Evolutionary conservation across 2,888 invertebrate genomes (phyloP).

Genomic region (Caenorhabditis sp.): DNA sequence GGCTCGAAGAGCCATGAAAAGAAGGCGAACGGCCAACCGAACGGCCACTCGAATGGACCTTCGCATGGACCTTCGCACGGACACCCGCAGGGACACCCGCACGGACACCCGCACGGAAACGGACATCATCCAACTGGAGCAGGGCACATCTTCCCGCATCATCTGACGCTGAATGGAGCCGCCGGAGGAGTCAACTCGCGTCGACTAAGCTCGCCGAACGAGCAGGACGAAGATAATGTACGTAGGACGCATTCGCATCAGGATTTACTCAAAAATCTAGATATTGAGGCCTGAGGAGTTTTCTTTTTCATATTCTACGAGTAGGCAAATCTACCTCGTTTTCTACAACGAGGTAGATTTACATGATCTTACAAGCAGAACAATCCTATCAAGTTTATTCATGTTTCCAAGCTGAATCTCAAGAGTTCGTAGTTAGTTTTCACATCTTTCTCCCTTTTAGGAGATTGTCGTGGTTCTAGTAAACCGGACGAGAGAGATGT

Average conservation of each 20-base stretch:
- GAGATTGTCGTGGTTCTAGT: conserved; percentile 44
- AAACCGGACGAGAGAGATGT: conserved; percentile 31
- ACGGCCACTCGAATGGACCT: conserved; percentile 9
- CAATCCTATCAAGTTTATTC: too few species aligned
- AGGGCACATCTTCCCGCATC: too few species aligned
- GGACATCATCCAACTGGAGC: conserved; percentile 36
- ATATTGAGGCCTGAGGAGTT: conserved; percentile 15
- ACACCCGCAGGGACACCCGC: conserved; percentile 2
- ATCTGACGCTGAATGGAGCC: neutral
- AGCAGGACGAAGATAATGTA: conserved; percentile 56
- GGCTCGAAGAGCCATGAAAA: neutral
- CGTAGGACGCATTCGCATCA: conserved; percentile 17
- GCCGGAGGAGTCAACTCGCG: neutral
- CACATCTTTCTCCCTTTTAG: conserved; percentile 5
- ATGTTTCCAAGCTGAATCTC: neutral
- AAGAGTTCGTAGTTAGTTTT: neutral
- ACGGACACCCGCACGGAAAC: conserved; percentile 2
- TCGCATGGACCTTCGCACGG: too few species aligned
- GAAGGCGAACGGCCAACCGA: conserved; percentile 20
- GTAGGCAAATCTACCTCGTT: too few species aligned
- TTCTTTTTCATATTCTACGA: neutral
- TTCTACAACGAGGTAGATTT: too few species aligned
- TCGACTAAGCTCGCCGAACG: conserved; percentile 48
- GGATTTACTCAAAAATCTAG: conserved; percentile 20
- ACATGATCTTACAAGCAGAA: too few species aligned